Conservation (phyloP, 2,888 invertebrate genomes). For the Neoaliturus tenellus region DNA sequence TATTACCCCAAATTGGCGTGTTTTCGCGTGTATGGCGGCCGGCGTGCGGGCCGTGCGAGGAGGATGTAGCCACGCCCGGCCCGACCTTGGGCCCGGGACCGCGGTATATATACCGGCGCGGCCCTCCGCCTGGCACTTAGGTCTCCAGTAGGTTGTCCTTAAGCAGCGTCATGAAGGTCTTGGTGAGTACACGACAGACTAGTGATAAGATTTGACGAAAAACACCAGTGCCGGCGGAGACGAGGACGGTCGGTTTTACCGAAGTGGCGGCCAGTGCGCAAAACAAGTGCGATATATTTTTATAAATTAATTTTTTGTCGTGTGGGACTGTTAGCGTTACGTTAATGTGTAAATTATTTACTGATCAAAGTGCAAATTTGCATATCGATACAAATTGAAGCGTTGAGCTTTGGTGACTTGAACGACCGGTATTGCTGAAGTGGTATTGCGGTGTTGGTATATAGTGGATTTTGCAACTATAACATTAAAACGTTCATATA, state of each 20-base stretch:
- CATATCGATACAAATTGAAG: too few species aligned
- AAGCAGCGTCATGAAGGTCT: conserved; percentile 69
- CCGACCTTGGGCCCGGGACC: conserved; percentile 41
- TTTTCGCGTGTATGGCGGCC: neutral
- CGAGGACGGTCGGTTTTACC: neutral
- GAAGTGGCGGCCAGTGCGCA: neutral
- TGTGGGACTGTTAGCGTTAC: too few species aligned
- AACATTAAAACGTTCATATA: too few species aligned
- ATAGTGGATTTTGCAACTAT: too few species aligned
- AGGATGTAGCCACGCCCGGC: conserved; percentile 28
- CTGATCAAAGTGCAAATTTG: too few species aligned
- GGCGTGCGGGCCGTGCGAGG: neutral
- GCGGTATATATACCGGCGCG: conserved; percentile 50
- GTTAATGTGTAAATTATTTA: too few species aligned
- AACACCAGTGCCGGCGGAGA: neutral
- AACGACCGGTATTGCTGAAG: too few species aligned
- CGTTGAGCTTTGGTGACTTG: too few species aligned
- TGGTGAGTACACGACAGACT: conserved; percentile 68
- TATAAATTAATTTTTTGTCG: too few species aligned
- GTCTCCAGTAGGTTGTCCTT: conserved; percentile 55
- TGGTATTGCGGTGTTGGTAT: too few species aligned
- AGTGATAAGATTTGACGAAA: too few species aligned
- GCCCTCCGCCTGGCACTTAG: conserved; percentile 49
- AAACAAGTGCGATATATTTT: neutral
- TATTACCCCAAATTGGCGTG: neutral